Conservation (phyloP, 2,113 vertebrate species). For the Gymnogyps californianus region DNA sequence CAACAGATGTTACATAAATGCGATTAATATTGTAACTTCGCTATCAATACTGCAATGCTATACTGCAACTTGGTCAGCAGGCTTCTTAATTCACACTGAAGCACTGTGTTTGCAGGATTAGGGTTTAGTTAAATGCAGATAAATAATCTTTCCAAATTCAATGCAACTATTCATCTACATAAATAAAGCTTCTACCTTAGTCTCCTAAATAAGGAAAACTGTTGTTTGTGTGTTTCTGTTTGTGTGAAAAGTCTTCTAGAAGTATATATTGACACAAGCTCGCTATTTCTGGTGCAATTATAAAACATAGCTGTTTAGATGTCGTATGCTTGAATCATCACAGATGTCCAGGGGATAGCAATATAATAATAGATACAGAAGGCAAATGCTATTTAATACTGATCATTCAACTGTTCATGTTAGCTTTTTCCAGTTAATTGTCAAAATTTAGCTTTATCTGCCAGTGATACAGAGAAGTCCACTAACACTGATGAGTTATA, state of each 20-base stretch:
- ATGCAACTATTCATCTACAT: neutral
- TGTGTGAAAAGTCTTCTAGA: neutral
- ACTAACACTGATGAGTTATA: neutral
- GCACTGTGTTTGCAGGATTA: neutral
- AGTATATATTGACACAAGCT: neutral
- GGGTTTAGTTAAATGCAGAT: neutral
- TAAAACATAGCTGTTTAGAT: neutral
- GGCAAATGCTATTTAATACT: neutral
- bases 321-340: neutral
- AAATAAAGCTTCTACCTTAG: neutral
- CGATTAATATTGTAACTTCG: neutral
- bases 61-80: neutral
- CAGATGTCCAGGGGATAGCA: neutral
- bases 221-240: neutral
- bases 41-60: neutral
- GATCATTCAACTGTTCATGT: neutral
- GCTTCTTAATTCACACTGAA: neutral
- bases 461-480: neutral
- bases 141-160: neutral
- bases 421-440: neutral
- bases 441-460: neutral
- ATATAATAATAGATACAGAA: neutral
- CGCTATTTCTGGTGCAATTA: neutral
- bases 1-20: conserved; percentile 33
- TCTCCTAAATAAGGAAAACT: neutral